Base-by-base conservation (phyloP, 1,140 invertebrate genomes). In the Nephila pilipes region DNA sequence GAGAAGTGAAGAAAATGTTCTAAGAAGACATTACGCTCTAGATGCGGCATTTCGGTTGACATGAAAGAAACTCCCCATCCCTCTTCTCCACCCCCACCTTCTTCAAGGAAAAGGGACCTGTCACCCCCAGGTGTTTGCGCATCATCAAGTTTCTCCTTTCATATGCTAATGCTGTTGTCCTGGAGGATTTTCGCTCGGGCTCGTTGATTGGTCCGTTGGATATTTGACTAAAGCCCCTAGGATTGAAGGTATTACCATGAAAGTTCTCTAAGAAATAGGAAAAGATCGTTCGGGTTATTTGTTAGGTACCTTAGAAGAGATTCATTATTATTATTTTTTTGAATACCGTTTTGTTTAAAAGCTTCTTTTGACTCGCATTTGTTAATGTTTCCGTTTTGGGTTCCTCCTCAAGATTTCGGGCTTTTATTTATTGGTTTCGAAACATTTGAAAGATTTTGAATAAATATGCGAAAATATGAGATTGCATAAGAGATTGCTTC, bases 71-170 rank as follows among this genome's bases (percentile, higher is more conserved):
- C 16, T 14, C 32, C 85, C 2, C 32, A 20, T 55, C 36, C 57
- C 14, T 46, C 8, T 14, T 63, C 58, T 36, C 46, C n/a, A 25
- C 55, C 69, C 22, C n/a, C 12, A n/a, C 22, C 46, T 57, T 57
- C 12, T n/a, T 57, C 16, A 36, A 79, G n/a, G 79, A 83, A 63
- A 91, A 58, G 57, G 89, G 57, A 83, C 22, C 55, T 83, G 89
- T 83, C 89, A 91, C 55, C 55, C 22, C 22, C 89, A 91, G 89
- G 75, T 91, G 75, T 63, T 91, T 91, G 80, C 79, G 79, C 88
- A n/a, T 79, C 89, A 83, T 91, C 89, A 83, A 83, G 60, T 83
- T 60, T 83, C 89, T 16, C 36, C 89, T 91, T 91, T 91, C 89
- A 83, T 29, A 91, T 91, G 89, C 79, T 91, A 91, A 91, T 91